These are phyloP conservation scores for Drosophila paracracens DNA, from an alignment of 2,888 invertebrate species.

Conservation along the genomic window DNA sequence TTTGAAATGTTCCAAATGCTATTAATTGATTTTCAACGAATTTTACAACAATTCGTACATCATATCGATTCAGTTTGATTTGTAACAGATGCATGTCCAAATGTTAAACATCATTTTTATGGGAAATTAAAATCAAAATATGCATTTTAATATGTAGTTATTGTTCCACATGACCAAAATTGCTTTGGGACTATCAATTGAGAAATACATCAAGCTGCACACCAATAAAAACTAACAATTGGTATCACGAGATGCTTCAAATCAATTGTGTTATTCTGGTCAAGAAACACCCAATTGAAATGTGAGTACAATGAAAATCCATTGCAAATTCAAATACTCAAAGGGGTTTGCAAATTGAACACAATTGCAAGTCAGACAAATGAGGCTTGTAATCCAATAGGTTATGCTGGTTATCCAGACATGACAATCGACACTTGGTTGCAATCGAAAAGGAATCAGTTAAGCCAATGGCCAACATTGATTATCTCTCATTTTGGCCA, in stretches of 20 bases:
- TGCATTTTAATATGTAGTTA: neutral
- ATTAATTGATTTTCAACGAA: neutral
- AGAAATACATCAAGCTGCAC: neutral
- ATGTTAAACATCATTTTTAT: neutral
- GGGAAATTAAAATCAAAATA: neutral
- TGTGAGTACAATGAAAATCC: neutral
- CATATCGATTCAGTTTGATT: neutral
- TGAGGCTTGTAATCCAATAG: neutral
- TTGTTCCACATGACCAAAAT: neutral
- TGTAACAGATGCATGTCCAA: neutral
- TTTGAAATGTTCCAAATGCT: neutral
- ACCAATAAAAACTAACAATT: neutral
- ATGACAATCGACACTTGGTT: slow-evolving; percentile 7
- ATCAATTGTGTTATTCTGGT: neutral
- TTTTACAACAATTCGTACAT: neutral
- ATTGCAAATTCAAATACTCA: neutral
- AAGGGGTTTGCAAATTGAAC: neutral
- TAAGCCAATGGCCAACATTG: slow-evolving; percentile 31
- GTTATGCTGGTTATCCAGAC: neutral
- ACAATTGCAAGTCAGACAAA: neutral
- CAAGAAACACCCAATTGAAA: neutral
- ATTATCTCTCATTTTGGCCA: slow-evolving; percentile 22
- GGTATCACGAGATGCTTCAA: neutral
- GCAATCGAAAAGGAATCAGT: slow-evolving; percentile 23
- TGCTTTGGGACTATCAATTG: neutral